These are phyloP conservation scores for Torymus auratus DNA, from an alignment of 2,888 invertebrate genomes.

Conservation along the genomic window DNA sequence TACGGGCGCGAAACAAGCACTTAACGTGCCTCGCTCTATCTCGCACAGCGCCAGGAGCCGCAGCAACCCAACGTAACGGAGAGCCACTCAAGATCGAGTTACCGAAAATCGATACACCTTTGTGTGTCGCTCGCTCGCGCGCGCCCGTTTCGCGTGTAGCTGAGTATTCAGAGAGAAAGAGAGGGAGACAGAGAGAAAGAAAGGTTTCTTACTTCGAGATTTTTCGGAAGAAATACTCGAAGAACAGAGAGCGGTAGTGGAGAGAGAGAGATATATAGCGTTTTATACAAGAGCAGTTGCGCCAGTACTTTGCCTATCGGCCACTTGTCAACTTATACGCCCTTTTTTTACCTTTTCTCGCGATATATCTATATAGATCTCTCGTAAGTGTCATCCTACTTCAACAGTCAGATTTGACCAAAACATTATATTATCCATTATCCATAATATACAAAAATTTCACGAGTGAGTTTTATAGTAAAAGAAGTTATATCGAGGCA, in stretches of 20 bases:
- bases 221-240: conserved; percentile 51
- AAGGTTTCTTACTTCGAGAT: conserved; percentile 40
- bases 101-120: conserved; percentile 75
- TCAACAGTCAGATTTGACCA: no score
- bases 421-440: no score
- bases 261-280: no score
- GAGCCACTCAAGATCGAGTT: conserved; percentile 76
- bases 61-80: conserved; percentile 63
- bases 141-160: background rate
- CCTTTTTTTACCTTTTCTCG: no score
- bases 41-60: background rate
- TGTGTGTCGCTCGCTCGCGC: conserved; percentile 40
- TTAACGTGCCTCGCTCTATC: conserved; percentile 68
- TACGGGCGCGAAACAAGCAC: conserved; percentile 74
- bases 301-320: no score
- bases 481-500: no score
- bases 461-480: no score
- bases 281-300: no score
- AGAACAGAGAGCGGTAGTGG: background rate
- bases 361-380: no score
- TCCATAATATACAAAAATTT: no score
- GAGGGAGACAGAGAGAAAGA: background rate
- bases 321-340: background rate
- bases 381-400: no score
- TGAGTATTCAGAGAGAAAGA: background rate